Percentiles rank a stretch among this genome's conserved stretches.
These are phyloP conservation scores for Solenopsis fugax DNA, from an alignment of 1,140 invertebrate genomes.

Conservation along the genomic window DNA sequence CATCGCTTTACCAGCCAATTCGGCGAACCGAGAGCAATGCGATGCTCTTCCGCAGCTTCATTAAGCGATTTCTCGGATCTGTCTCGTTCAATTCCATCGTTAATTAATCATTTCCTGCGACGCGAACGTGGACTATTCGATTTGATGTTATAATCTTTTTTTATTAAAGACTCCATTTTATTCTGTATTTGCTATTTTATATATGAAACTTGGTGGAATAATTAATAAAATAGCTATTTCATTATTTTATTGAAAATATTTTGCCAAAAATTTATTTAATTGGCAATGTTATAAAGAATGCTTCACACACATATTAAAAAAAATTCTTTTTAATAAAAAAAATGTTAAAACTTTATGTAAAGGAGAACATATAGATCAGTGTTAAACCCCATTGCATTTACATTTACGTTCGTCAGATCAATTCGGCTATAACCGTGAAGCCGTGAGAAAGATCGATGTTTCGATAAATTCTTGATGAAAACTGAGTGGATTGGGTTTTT, in stretches of 20 bases:
- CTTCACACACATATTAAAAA: background rate
- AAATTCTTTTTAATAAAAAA: background rate
- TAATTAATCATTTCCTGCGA: slow-evolving; percentile 71
- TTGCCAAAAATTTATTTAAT: background rate
- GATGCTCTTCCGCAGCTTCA: slow-evolving; percentile 61
- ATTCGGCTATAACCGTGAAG: slow-evolving; percentile 9
- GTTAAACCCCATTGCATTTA: slow-evolving; percentile 5
- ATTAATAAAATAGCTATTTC: background rate
- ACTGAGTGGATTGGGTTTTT: slow-evolving; percentile 66
- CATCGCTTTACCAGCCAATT: slow-evolving; percentile 64
- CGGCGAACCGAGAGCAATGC: slow-evolving; percentile 58
- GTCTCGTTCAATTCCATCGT: slow-evolving; percentile 59
- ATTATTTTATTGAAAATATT: background rate
- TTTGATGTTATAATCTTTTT: slow-evolving; percentile 28
- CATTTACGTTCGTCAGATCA: background rate
- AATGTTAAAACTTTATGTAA: background rate
- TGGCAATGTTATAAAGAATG: background rate
- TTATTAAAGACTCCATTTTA: background rate
- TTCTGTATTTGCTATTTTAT: background rate
- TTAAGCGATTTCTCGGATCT: slow-evolving; percentile 54
- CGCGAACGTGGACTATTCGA: background rate
- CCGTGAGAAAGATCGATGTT: slow-evolving; percentile 55
- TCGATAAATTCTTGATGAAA: slow-evolving; percentile 68
- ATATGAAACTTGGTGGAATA: background rate
- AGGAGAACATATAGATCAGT: background rate